Percentiles rank a stretch among this genome's conserved stretches.
phyloP scores from a whole-genome alignment of 2,797 vertebrate species.

The Poliocrania exsul region DNA sequence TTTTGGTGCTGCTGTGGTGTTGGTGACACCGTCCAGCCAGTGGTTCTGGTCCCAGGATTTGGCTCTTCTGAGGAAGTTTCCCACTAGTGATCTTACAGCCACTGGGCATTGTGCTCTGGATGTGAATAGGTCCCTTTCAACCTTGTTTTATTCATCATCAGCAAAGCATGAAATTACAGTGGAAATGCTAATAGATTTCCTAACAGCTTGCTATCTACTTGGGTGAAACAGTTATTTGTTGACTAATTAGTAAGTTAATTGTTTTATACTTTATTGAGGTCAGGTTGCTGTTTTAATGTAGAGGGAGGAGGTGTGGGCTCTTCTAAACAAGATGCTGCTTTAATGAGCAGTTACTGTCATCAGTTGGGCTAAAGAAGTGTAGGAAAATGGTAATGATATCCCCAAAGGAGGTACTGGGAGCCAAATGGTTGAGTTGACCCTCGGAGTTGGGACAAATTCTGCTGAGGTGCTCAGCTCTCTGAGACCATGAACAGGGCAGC shows the following conservation, averaged over 20 bases:
- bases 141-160: slow-evolving; percentile 71
- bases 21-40: fast-evolving
- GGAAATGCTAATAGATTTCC: slow-evolving; percentile 66
- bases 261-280: slow-evolving; percentile 65
- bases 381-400: not conserved
- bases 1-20: not conserved
- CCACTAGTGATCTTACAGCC: not conserved
- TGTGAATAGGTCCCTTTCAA: slow-evolving; percentile 56
- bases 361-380: not conserved
- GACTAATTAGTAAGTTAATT: slow-evolving; percentile 74
- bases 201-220: slow-evolving; percentile 66
- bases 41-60: not conserved
- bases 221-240: slow-evolving; percentile 66
- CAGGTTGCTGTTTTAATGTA: slow-evolving; percentile 27
- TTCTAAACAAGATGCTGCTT: not conserved
- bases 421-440: not conserved
- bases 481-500: not conserved
- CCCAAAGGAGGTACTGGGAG: not conserved
- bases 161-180: slow-evolving; percentile 75
- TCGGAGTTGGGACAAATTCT: not conserved
- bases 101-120: not conserved
- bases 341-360: not conserved
- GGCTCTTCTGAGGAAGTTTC: not conserved
- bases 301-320: not conserved
- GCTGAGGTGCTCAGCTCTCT: not conserved